A percentile compares a stretch with the other conserved stretches of the same genome.
Conservation (phyloP, 2,888 invertebrate genomes). For the Slavum lentiscoides region DNA sequence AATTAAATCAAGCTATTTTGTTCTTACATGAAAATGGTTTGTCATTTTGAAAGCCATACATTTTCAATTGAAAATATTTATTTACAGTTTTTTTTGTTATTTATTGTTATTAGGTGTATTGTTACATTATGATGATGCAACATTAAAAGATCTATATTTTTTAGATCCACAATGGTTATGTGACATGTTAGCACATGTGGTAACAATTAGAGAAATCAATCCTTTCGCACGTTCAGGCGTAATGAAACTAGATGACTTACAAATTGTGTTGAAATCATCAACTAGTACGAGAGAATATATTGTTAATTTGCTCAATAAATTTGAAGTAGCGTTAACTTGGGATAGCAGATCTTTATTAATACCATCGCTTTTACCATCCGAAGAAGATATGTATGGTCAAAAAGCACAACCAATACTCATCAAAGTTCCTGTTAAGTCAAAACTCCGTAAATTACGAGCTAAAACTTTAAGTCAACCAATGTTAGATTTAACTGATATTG, state of each 20-base stretch:
- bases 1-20: slow-evolving; percentile 91
- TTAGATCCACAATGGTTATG: slow-evolving; percentile 98
- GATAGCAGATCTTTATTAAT: slow-evolving; percentile 87
- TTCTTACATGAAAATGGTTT: slow-evolving; percentile 96
- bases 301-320: slow-evolving; percentile 89
- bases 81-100: slow-evolving; percentile 12
- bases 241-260: slow-evolving; percentile 91
- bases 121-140: slow-evolving; percentile 91
- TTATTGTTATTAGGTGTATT: slow-evolving; percentile 71
- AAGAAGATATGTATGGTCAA: slow-evolving; percentile 66
- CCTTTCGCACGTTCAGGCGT: slow-evolving; percentile 89
- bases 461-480: slow-evolving; percentile 17
- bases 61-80: slow-evolving; percentile 1
- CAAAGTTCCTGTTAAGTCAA: slow-evolving; percentile 42
- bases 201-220: slow-evolving; percentile 95
- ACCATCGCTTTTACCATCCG: slow-evolving; percentile 84
- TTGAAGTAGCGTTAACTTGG: slow-evolving; percentile 96
- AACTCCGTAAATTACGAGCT: slow-evolving; percentile 30
- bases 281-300: slow-evolving; percentile 77
- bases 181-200: slow-evolving; percentile 95
- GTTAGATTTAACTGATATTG: slow-evolving; percentile 31
- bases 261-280: slow-evolving; percentile 89
- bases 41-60: slow-evolving; percentile 39
- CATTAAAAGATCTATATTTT: slow-evolving; percentile 91
- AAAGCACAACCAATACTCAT: slow-evolving; percentile 36